Evolutionary conservation across 2,113 vertebrate genomes (phyloP).

Genomic region (Antechinus flavipes): DNA sequence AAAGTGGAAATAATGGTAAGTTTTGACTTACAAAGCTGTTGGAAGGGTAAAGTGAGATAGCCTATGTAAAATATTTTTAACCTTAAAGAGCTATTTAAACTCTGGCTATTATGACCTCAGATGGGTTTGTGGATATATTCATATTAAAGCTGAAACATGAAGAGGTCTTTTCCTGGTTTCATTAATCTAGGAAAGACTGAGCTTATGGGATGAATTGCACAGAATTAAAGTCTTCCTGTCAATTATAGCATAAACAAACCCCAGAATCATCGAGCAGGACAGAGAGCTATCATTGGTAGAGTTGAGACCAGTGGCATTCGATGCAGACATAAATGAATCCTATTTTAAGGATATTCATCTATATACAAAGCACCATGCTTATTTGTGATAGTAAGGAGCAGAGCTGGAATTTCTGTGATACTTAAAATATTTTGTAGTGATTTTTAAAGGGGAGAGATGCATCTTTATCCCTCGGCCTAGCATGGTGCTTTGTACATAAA

Average conservation of each 20-base stretch:
- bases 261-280: not conserved
- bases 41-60: not conserved
- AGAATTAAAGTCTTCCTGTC: not conserved
- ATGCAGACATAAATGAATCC: not conserved
- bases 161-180: no score
- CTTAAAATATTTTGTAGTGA: not conserved
- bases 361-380: no score
- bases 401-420: not conserved
- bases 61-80: no score
- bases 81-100: no score
- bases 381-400: not conserved
- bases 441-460: not conserved
- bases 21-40: not conserved
- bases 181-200: not conserved
- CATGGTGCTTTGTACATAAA: not conserved
- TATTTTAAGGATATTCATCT: not conserved
- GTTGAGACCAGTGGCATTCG: not conserved
- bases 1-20: not conserved
- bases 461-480: not conserved
- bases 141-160: no score
- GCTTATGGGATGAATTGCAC: not conserved
- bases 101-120: no score
- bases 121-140: no score
- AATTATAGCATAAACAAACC: not conserved
- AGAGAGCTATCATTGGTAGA: not conserved